Evolutionary conservation across 2,113 vertebrate species (phyloP), one percentile per base, ranked within the genome.

Genomic region (Otus sunia): DNA sequence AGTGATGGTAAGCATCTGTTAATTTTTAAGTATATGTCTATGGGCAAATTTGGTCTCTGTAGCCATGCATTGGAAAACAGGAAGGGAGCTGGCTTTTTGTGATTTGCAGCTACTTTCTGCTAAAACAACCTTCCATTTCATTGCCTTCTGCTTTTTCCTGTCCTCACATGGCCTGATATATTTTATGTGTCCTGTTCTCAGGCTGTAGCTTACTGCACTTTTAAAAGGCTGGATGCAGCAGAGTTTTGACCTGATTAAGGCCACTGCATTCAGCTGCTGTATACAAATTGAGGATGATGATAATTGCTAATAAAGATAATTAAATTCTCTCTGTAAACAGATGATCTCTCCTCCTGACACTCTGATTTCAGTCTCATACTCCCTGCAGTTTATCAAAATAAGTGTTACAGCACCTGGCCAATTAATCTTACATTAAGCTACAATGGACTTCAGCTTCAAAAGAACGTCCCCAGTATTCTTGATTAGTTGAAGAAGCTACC

Each of bases 251-350:
- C 37, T 60, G 15, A 81, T 87, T 78, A 89, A 81, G 47, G 69
- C 60, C 26, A 37, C 37, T 85, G 56, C 47, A 55, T 87, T 95
- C 56, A 69, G n/a, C n/a, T 87, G 66, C 77, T 88, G 17, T 52
- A 20, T 37, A 88, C 66, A 66, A 74, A 78, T 55, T 79, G 58
- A 79, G 37, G 64, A 56, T 80, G 19, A 53, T 73, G 47, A 32
- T 79, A 79, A 92, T 68, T 92, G 53, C 79, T 91, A 88, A 89
- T 86, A 83, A 83, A 86, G 67, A 22, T 68, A 86, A 86, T 52
- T 73, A 83, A 86, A 56, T 94, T 88, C 15, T 69, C 23, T 64
- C 15, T 43, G 23, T 91, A 92, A 89, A 56, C 22, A 80, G 43
- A 64, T 55, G 37, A 50, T 68, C 53, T 95, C 30, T 76, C 36